Conservation (phyloP, 2,797 vertebrate species). For the Schizopygopsis malacanthus region DNA sequence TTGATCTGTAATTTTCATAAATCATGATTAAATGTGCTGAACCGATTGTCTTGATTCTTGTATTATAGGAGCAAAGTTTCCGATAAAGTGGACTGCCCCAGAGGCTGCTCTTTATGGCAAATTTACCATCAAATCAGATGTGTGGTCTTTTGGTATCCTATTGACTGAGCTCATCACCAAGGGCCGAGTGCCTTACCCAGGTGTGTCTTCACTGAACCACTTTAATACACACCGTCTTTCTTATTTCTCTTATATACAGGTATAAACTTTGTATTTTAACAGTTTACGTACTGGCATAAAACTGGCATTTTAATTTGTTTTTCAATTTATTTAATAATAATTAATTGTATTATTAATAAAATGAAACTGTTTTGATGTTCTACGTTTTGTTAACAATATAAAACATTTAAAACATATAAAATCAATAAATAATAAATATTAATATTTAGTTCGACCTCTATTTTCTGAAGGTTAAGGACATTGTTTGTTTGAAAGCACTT, state of each 20-base stretch:
- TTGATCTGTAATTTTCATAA: conserved; percentile 1
- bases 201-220: background rate
- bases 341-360: no score
- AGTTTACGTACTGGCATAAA: background rate
- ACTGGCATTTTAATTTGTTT: background rate
- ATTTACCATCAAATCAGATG: conserved; percentile 97
- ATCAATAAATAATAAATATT: background rate
- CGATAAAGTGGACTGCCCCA: conserved; percentile 98
- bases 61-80: conserved; percentile 92
- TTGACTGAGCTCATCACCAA: conserved; percentile 96
- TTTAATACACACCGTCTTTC: background rate
- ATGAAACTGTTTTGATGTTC: background rate
- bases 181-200: conserved; percentile 90
- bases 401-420: background rate
- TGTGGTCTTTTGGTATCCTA: conserved; percentile 97
- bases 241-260: background rate
- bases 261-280: background rate
- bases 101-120: conserved; percentile 93
- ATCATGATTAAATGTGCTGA: background rate
- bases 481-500: background rate
- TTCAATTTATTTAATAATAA: background rate
- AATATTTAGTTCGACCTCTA: background rate
- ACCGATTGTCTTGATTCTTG: conserved; percentile 35
- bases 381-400: background rate
- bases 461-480: background rate